phyloP scores from a whole-genome alignment of 1,140 invertebrate species.

The Camponotus pennsylvanicus region DNA sequence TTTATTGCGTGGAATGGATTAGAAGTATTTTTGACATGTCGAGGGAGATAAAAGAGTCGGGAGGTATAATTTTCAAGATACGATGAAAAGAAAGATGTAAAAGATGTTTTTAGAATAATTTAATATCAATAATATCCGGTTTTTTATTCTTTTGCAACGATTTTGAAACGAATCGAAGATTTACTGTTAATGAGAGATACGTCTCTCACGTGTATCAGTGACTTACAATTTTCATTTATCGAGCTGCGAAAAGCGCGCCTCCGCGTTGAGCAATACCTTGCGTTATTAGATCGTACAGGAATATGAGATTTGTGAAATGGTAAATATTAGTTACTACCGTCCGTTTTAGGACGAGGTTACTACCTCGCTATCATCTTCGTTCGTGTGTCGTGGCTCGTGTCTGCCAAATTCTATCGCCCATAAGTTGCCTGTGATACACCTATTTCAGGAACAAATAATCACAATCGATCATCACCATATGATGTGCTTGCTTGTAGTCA shows the following conservation, averaged over 20 bases:
- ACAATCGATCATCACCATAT: conserved; percentile 64
- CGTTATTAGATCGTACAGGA: neutral
- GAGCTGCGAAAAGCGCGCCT: neutral
- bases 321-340: conserved; percentile 81
- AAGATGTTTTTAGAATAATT: no score
- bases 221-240: neutral
- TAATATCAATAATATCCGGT: neutral
- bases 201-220: neutral
- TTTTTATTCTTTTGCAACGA: neutral
- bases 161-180: neutral
- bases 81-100: neutral
- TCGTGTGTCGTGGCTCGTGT: conserved; percentile 78
- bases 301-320: conserved; percentile 8
- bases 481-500: no score
- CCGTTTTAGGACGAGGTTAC: conserved; percentile 82
- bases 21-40: neutral
- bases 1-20: neutral
- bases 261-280: neutral
- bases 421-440: conserved; percentile 67
- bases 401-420: conserved; percentile 71
- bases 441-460: conserved; percentile 68
- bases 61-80: conserved; percentile 2
- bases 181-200: neutral
- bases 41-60: no score
- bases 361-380: conserved; percentile 81